Percentiles rank a stretch among this genome's conserved stretches.
These are phyloP conservation scores for Ptychochromis oligacanthus DNA, from an alignment of 2,113 vertebrate genomes.

Conservation along the genomic window DNA sequence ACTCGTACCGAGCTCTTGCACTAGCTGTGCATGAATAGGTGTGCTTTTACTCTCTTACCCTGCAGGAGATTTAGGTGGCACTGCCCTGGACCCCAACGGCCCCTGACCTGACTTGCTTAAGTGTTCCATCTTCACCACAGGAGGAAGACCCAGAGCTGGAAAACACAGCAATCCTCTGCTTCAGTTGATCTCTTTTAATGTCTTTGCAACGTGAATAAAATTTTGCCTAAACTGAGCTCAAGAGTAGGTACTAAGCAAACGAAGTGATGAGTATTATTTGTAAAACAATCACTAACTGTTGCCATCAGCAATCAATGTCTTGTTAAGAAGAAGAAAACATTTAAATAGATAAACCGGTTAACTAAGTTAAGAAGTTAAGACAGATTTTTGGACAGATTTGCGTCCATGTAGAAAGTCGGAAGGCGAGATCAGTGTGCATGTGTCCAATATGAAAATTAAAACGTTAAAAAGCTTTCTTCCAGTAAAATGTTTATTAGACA, in stretches of 20 bases:
- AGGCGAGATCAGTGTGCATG: background rate
- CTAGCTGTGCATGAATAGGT: background rate
- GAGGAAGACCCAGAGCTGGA: constrained; percentile 80
- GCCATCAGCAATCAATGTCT: too few relatives aligned
- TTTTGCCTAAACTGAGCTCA: background rate
- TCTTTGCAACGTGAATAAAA: background rate
- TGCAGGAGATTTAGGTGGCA: constrained; percentile 83
- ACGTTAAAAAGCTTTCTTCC: background rate
- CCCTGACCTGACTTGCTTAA: constrained; percentile 83
- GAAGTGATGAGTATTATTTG: too few relatives aligned
- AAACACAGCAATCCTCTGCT: constrained; percentile 6
- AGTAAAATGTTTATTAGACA: background rate
- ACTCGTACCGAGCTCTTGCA: background rate
- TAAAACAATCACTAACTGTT: too few relatives aligned
- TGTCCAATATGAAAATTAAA: background rate
- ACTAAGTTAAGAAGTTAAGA: too few relatives aligned
- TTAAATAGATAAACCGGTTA: too few relatives aligned
- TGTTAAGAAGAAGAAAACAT: too few relatives aligned
- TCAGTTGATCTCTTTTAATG: background rate
- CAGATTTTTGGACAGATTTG: too few relatives aligned
- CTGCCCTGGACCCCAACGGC: constrained; percentile 81
- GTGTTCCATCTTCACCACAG: constrained; percentile 88
- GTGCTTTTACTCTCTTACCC: constrained; percentile 70
- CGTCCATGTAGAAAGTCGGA: too few relatives aligned
- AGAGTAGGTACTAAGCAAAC: too few relatives aligned